phyloP scores from a whole-genome alignment of 2,888 invertebrate genomes.

The Agrotis exclamationis region DNA sequence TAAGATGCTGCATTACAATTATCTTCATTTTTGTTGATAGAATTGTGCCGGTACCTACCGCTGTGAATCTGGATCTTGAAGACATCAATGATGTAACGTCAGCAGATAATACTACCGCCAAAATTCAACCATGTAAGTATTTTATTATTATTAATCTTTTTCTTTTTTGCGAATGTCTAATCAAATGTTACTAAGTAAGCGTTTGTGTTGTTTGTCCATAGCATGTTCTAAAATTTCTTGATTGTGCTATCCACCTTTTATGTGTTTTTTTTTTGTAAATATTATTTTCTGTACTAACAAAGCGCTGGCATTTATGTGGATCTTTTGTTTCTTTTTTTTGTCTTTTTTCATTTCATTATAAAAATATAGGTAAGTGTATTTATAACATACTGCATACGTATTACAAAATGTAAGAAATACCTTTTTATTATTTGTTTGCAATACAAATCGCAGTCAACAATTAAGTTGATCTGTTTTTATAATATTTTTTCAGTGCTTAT shows the following conservation, averaged over 20 bases:
- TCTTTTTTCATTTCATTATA: no score
- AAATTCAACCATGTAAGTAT: constrained; percentile 23
- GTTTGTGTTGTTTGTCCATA: background rate
- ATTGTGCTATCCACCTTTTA: background rate
- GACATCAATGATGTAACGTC: background rate
- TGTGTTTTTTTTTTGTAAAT: constrained; percentile 6
- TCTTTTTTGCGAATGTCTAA: constrained; percentile 32
- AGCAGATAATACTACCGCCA: background rate
- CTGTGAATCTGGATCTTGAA: constrained; percentile 1
- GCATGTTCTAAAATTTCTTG: background rate
- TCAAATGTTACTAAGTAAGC: background rate
- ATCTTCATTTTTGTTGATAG: constrained; percentile 11
- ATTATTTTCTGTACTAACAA: background rate
- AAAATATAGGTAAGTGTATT: no score
- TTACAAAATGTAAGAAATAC: no score
- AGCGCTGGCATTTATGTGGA: no score
- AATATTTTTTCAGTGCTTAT: constrained; percentile 12
- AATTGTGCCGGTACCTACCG: background rate
- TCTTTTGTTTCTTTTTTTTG: no score
- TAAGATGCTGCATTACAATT: no score
- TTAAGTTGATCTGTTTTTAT: background rate
- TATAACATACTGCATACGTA: no score
- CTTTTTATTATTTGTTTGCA: background rate
- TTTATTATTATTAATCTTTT: background rate
- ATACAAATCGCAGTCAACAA: constrained; percentile 3